Percentiles rank a stretch among this genome's conserved stretches.
Evolutionary conservation across 2,888 invertebrate species (phyloP).

Genomic region (Aphodius sticticus): DNA sequence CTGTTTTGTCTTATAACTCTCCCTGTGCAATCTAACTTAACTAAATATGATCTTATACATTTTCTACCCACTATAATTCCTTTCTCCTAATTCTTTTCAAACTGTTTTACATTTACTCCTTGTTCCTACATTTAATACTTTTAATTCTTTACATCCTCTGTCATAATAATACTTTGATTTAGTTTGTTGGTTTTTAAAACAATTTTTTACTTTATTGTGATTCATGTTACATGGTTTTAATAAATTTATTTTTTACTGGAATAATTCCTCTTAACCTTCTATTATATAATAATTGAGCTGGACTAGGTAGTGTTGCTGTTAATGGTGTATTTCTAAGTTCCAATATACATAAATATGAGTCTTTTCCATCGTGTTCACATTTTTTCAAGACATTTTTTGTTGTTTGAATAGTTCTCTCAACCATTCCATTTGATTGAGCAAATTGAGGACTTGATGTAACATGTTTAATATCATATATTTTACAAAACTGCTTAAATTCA

Average conservation of each 20-base stretch:
- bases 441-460: constrained; percentile 28
- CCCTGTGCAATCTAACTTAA: not conserved
- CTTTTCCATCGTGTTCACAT: constrained; percentile 17
- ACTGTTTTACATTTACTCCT: not conserved
- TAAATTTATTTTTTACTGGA: not conserved
- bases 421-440: constrained; percentile 37
- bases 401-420: constrained; percentile 37
- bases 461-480: constrained; percentile 29
- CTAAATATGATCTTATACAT: not conserved
- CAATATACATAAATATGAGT: constrained; percentile 17
- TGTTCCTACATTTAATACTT: constrained; percentile 7
- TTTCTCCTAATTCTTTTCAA: not conserved
- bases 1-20: not conserved
- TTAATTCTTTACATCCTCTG: constrained; percentile 6
- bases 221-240: constrained; percentile 14
- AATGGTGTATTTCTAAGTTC: constrained; percentile 23
- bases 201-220: not conserved
- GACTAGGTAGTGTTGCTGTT: not conserved
- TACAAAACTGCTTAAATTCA: constrained; percentile 28
- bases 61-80: not conserved
- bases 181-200: not conserved
- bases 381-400: constrained; percentile 36
- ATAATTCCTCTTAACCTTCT: constrained; percentile 14
- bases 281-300: not conserved
- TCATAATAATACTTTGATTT: constrained; percentile 12